Base-by-base conservation (phyloP, 2,797 vertebrate species). In the Megaceryle alcyon region DNA sequence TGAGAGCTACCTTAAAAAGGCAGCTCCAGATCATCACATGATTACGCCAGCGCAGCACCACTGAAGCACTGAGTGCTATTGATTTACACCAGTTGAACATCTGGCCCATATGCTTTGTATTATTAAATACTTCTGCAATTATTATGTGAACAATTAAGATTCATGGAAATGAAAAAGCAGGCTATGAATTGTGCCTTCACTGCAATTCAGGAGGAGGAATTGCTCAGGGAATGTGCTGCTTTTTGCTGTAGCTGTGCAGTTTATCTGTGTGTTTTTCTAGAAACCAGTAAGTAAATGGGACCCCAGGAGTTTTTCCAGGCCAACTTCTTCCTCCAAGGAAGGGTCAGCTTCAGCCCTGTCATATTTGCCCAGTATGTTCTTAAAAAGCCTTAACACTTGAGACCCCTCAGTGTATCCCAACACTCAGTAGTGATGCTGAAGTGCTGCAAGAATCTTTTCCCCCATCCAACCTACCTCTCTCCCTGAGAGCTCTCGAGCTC, bases 91-190 rank as follows among this genome's bases (percentile, higher is more conserved):
- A 91, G 82, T 57, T 76, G 87, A 96, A 96, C 95, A 97, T 94
- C 94, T 97, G 96, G 92, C 96, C 91, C 94, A 84, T 91, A 91
- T 95, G 92, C 91, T 96, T 93, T 94, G 90, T 94, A 84, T 96
- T 97, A 96, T 96, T 96, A 94, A 96, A 94, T 94, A 96, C 90
- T 97, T 96, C 89, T 92, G 77, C 1, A 25, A 92, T 93, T 96
- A 95, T 96, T 90, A 88, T 92, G 96, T 95, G 96, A 94, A 90
- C 96, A 96, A 96, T 94, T 96, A 96, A 94, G 90, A 95, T 86
- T 87, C 91, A 88, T 94, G 88, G 90, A 92, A 94, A 91, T 92
- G 92, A 91, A 96, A 93, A 94, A 95, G 68, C 88, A 68, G 78
- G 39, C 94, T 84, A 66, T 86, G 95, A 96, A 94, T 91, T 90